Percentiles rank a stretch among this genome's conserved stretches.
Conservation (phyloP, 1,140 invertebrate genomes). For the Brachionus plicatilis region DNA sequence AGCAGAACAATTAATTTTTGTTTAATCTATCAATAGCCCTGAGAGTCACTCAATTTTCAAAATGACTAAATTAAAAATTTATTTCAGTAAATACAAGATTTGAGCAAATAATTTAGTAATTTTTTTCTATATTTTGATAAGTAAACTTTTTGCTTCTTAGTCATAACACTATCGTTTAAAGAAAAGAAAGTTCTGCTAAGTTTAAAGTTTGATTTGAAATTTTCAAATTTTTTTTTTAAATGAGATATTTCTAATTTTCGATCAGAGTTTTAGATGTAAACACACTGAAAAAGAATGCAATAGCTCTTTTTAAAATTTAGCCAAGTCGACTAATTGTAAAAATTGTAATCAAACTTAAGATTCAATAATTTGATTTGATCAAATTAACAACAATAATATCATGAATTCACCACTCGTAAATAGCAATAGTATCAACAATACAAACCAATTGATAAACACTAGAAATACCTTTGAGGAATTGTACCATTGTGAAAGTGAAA, state of each 20-base stretch:
- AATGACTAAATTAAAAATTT: not conserved
- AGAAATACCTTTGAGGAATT: constrained; percentile 33
- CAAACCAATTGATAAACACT: constrained; percentile 27
- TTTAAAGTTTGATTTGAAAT: no score
- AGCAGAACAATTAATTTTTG: not conserved
- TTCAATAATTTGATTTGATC: not conserved
- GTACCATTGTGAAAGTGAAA: constrained; percentile 25
- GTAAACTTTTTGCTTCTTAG: not conserved
- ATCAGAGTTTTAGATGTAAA: not conserved
- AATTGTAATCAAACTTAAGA: not conserved
- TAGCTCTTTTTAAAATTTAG: not conserved
- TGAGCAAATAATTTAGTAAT: not conserved
- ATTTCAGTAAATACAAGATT: not conserved
- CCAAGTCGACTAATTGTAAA: not conserved
- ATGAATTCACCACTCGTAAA: constrained; percentile 11
- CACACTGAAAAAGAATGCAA: not conserved
- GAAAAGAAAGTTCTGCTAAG: not conserved
- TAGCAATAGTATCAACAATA: not conserved
- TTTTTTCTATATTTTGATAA: not conserved
- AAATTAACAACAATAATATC: not conserved
- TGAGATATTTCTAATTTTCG: not conserved
- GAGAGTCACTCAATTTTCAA: not conserved
- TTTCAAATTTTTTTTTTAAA: not conserved
- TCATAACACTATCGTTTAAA: not conserved
- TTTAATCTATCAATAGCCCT: not conserved